These are phyloP conservation scores for Heliconius hermathena DNA, from an alignment of 1,140 invertebrate genomes.

Conservation along the genomic window DNA sequence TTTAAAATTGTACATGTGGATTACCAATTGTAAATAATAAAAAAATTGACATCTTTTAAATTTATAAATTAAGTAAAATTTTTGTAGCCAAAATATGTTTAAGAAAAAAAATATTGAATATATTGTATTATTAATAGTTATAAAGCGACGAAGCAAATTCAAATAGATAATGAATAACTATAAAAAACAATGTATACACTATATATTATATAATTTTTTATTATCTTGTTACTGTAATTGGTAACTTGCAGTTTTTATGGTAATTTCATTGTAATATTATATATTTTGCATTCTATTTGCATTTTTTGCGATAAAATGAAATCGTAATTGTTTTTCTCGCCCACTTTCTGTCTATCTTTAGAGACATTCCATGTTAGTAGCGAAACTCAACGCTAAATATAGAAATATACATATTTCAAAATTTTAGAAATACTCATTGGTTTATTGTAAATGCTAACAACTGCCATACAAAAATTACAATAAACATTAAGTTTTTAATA, in stretches of 20 bases:
- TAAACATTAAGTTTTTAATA: not conserved
- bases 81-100: conserved; percentile 14
- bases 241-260: too few relatives aligned
- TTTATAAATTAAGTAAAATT: not conserved
- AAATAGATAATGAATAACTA: too few relatives aligned
- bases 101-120: conserved; percentile 6
- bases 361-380: too few relatives aligned
- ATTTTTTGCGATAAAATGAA: not conserved
- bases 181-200: too few relatives aligned
- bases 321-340: not conserved
- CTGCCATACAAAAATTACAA: not conserved
- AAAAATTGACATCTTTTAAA: not conserved
- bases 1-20: not conserved
- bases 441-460: too few relatives aligned
- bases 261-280: not conserved
- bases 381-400: too few relatives aligned
- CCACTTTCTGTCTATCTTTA: too few relatives aligned
- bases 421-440: too few relatives aligned
- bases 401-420: too few relatives aligned
- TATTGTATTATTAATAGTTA: conserved; percentile 1
- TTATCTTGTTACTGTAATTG: too few relatives aligned
- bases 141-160: not conserved
- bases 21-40: not conserved
- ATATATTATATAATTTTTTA: too few relatives aligned
- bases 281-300: not conserved